Percentiles rank a stretch among this genome's conserved stretches.
Evolutionary conservation across 2,113 vertebrate genomes (phyloP).

Genomic region (Zeus faber): DNA sequence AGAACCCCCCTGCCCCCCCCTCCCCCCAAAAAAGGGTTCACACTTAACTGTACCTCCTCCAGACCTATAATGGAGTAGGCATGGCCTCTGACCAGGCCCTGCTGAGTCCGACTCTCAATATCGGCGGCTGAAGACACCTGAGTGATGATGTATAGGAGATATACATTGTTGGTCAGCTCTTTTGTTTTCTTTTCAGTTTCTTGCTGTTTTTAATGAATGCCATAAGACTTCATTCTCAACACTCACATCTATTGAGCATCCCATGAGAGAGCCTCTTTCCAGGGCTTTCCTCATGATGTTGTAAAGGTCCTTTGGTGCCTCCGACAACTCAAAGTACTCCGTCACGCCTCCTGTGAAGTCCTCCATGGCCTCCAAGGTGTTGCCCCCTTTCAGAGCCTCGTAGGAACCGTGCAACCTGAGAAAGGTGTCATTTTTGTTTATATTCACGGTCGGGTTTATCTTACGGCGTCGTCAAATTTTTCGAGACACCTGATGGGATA

Average conservation of each 20-base stretch:
- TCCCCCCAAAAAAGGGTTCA: too few species aligned
- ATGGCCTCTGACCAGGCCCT: constrained; percentile 87
- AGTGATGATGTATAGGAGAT: background rate
- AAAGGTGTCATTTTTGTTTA: constrained; percentile 29
- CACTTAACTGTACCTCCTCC: constrained; percentile 82
- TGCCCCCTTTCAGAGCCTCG: constrained; percentile 94
- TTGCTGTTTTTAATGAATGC: background rate
- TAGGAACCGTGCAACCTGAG: constrained; percentile 93
- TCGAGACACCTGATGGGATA: constrained; percentile 10
- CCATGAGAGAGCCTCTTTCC: constrained; percentile 95
- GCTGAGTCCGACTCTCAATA: constrained; percentile 81
- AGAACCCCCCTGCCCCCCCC: too few species aligned
- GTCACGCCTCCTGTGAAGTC: constrained; percentile 98
- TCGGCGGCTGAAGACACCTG: constrained; percentile 81
- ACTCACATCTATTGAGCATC: constrained; percentile 95
- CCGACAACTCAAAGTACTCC: constrained; percentile 89
- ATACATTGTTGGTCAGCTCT: background rate
- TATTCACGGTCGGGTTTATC: constrained; percentile 4
- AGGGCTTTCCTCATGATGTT: constrained; percentile 93
- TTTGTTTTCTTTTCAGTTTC: background rate
- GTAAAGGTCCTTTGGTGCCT: constrained; percentile 87
- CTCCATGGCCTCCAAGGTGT: constrained; percentile 97
- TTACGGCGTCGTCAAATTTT: background rate
- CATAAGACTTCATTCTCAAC: background rate
- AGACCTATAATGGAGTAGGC: constrained; percentile 94